Conservation (phyloP, 2,113 vertebrate genomes). For the Pseudois nayaur region DNA sequence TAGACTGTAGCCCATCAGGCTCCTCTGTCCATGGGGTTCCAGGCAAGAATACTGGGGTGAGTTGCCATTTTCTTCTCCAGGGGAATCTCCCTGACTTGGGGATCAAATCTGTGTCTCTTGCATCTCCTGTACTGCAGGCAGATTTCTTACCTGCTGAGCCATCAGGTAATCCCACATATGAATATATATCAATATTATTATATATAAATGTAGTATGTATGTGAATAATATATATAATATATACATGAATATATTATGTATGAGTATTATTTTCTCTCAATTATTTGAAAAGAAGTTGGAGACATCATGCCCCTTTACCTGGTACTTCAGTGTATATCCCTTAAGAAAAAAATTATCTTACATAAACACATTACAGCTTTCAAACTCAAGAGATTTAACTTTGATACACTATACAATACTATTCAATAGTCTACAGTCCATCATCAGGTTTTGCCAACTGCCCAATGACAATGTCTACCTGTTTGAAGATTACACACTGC, state of each 20-base stretch:
- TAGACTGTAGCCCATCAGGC: not conserved
- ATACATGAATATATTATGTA: not conserved
- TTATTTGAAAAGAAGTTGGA: not conserved
- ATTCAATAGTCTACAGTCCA: not conserved
- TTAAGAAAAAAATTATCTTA: not conserved
- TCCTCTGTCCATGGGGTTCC: not conserved
- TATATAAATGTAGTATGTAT: not conserved
- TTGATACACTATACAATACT: not conserved
- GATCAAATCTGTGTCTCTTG: not conserved
- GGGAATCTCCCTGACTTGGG: not conserved
- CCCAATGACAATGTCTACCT: not conserved
- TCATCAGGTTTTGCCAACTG: not conserved
- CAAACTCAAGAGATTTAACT: not conserved
- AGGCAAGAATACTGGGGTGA: not conserved
- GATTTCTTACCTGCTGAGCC: rapidly evolving
- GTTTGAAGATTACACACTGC: not conserved
- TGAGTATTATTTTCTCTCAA: not conserved
- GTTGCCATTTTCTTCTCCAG: not conserved
- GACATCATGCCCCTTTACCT: not conserved
- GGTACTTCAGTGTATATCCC: not conserved
- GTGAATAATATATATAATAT: not conserved
- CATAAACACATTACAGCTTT: not conserved
- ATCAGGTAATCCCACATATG: not conserved
- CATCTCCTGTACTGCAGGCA: not conserved
- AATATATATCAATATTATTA: not conserved